Evolutionary conservation across 2,888 invertebrate genomes (phyloP).

Genomic region (Lobophora halterata): DNA sequence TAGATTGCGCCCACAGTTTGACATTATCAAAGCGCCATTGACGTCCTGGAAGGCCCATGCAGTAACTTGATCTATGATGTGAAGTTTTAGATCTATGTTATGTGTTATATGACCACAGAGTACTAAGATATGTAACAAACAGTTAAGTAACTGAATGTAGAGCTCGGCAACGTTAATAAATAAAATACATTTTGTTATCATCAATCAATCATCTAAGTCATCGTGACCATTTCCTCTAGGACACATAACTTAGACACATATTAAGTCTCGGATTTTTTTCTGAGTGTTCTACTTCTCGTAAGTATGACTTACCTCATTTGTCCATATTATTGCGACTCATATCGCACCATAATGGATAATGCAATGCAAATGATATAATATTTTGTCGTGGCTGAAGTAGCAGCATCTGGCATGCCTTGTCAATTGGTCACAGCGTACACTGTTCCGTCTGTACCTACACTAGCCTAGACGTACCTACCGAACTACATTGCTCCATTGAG

Average conservation of each 20-base stretch:
- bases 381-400: constrained; percentile 7
- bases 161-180: not conserved
- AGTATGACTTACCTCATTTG: not conserved
- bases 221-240: not conserved
- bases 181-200: not conserved
- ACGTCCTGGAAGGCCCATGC: too few species aligned
- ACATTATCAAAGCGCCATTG: not conserved
- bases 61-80: too few species aligned
- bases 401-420: constrained; percentile 37
- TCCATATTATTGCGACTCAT: too few species aligned
- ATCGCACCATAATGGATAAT: too few species aligned
- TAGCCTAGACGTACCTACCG: constrained; percentile 24
- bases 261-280: too few species aligned
- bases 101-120: too few species aligned
- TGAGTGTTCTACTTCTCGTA: too few species aligned
- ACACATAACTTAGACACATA: too few species aligned
- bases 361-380: not conserved
- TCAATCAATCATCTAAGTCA: too few species aligned
- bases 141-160: too few species aligned
- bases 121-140: too few species aligned
- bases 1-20: not conserved
- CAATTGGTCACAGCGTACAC: constrained; percentile 37
- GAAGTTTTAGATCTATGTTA: too few species aligned
- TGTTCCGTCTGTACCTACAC: constrained; percentile 4
- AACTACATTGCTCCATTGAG: constrained; percentile 43